Percentiles rank a stretch among this genome's conserved stretches.
Conservation (phyloP, 2,113 vertebrate genomes). For the Gavia stellata region DNA sequence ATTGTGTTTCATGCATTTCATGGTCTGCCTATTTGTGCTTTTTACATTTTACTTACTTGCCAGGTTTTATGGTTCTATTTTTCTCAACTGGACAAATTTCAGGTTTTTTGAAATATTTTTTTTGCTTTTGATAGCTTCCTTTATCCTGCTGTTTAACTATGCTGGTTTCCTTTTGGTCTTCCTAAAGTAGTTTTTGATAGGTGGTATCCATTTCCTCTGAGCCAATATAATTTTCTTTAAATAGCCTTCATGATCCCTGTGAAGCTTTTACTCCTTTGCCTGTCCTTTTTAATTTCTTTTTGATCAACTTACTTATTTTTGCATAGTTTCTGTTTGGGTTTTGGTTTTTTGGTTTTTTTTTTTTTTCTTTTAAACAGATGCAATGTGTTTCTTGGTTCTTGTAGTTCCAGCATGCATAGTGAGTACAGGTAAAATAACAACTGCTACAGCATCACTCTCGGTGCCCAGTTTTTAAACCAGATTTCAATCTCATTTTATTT, state of each 20-base stretch:
- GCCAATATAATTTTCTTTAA: constrained; percentile 3
- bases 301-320: background rate
- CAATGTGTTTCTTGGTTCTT: background rate
- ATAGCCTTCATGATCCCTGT: background rate
- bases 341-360: background rate
- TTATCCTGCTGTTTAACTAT: background rate
- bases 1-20: background rate
- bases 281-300: background rate
- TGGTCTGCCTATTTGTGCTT: background rate
- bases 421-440: background rate
- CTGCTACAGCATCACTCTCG: background rate
- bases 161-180: background rate
- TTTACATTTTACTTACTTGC: background rate
- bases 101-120: background rate
- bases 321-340: background rate
- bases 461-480: background rate
- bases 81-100: background rate
- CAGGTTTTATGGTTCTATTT: background rate
- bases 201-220: background rate
- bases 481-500: background rate
- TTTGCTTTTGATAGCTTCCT: background rate
- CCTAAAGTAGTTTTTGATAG: constrained; percentile 13
- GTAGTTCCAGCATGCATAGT: background rate
- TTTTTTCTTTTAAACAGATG: background rate
- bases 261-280: background rate